These are phyloP conservation scores for Meloe dianella DNA, from an alignment of 2,888 invertebrate genomes.

Conservation along the genomic window DNA sequence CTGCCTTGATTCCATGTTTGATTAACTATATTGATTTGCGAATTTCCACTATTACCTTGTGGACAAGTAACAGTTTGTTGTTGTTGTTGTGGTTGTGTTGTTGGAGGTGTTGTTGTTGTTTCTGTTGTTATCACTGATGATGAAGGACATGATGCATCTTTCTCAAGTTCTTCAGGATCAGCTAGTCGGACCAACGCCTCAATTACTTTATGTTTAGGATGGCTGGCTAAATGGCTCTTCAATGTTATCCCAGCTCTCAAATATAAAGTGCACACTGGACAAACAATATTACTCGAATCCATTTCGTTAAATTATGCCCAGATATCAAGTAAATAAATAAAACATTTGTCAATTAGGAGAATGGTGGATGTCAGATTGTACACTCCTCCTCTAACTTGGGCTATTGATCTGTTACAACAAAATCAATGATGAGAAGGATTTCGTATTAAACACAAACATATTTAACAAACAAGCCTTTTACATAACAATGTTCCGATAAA, in stretches of 20 bases:
- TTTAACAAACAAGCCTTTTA: not conserved
- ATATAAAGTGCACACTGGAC: conserved; percentile 85
- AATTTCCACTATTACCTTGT: conserved; percentile 11
- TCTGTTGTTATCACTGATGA: no score
- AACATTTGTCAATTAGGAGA: conserved; percentile 5
- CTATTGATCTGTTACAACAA: conserved; percentile 52
- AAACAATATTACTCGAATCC: conserved; percentile 61
- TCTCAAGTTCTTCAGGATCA: conserved; percentile 37
- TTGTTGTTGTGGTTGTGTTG: not conserved
- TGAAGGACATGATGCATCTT: conserved; percentile 37
- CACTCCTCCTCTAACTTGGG: conserved; percentile 40
- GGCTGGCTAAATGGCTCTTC: conserved; percentile 81
- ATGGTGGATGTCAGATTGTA: conserved; percentile 28
- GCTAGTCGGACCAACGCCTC: conserved; percentile 68
- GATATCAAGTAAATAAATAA: conserved; percentile 12
- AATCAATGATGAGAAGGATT: conserved; percentile 47
- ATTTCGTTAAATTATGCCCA: conserved; percentile 39
- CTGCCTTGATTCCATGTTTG: conserved; percentile 56
- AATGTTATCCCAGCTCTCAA: conserved; percentile 82
- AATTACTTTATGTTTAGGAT: conserved; percentile 88
- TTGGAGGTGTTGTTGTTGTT: no score
- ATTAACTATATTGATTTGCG: conserved; percentile 46
- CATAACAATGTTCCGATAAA: not conserved
- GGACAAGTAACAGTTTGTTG: not conserved
- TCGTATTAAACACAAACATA: not conserved